Percentiles rank a stretch among this genome's conserved stretches.
Conservation (phyloP, 2,888 invertebrate genomes). For the Parnassius orleans region DNA sequence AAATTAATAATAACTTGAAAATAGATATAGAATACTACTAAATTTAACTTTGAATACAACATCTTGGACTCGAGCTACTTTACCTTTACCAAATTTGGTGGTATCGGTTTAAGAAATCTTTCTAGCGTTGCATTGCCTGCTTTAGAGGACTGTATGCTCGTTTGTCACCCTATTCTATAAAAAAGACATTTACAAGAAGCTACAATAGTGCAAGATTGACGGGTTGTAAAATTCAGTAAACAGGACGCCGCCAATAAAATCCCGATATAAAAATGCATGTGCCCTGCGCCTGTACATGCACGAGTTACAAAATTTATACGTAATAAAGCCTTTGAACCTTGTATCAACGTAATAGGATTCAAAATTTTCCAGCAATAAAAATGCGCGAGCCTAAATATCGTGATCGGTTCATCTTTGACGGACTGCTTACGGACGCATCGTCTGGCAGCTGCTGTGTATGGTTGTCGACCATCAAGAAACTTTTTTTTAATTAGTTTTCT, state of each 20-base stretch:
- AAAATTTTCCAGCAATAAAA: not conserved
- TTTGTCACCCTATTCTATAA: too few relatives aligned
- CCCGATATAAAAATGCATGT: constrained; percentile 18
- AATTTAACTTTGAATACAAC: too few relatives aligned
- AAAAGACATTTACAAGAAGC: not conserved
- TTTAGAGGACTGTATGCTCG: too few relatives aligned
- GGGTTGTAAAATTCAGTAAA: constrained; percentile 5
- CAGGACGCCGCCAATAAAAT: constrained; percentile 22
- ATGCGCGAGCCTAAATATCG: not conserved
- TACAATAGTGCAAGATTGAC: constrained; percentile 12
- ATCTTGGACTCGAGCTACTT: too few relatives aligned
- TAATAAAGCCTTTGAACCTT: constrained; percentile 1
- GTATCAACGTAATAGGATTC: constrained; percentile 1
- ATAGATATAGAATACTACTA: too few relatives aligned
- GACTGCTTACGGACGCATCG: constrained; percentile 14
- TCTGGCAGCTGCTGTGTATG: constrained; percentile 6
- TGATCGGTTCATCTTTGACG: constrained; percentile 8
- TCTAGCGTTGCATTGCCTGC: too few relatives aligned
- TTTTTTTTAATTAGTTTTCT: too few relatives aligned
- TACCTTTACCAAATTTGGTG: too few relatives aligned
- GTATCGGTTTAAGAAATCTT: too few relatives aligned
- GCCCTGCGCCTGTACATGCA: not conserved
- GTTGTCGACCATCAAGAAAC: constrained; percentile 1
- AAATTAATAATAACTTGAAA: too few relatives aligned
- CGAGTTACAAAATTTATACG: not conserved